Percentiles rank a stretch among this genome's conserved stretches.
phyloP scores from a whole-genome alignment of 1,140 invertebrate species.

The Lasioglossum baleicum region DNA sequence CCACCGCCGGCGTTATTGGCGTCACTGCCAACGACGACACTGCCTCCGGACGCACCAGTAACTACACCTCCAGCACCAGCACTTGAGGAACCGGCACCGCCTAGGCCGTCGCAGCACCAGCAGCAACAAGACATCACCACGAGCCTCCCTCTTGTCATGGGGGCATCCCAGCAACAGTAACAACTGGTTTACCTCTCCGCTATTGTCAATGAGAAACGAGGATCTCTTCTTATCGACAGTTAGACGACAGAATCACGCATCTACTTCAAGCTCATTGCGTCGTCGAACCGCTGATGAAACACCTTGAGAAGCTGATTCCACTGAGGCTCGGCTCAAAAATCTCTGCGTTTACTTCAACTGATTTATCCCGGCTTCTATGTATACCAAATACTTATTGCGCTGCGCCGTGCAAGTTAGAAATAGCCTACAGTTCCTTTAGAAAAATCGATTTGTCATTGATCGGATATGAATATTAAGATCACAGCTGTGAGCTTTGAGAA shows the following conservation, averaged over 20 bases:
- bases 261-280: no score
- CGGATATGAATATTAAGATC: background rate
- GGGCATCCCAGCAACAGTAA: constrained; percentile 65
- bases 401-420: no score
- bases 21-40: constrained; percentile 39
- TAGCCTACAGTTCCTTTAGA: no score
- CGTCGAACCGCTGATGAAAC: no score
- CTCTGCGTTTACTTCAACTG: background rate
- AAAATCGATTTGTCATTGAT: no score
- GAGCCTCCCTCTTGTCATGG: constrained; percentile 63
- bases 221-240: no score
- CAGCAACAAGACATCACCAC: constrained; percentile 74
- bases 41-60: constrained; percentile 39
- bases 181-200: constrained; percentile 4
- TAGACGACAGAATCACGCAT: no score
- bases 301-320: no score
- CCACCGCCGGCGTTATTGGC: constrained; percentile 34
- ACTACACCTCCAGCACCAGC: constrained; percentile 61
- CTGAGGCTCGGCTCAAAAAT: no score
- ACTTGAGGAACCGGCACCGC: constrained; percentile 57
- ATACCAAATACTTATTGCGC: no score
- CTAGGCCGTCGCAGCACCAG: constrained; percentile 61
- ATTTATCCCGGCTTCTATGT: no score
- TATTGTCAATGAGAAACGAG: background rate
- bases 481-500: background rate